phyloP scores from a whole-genome alignment of 2,888 invertebrate genomes.

The Torymus texanus region DNA sequence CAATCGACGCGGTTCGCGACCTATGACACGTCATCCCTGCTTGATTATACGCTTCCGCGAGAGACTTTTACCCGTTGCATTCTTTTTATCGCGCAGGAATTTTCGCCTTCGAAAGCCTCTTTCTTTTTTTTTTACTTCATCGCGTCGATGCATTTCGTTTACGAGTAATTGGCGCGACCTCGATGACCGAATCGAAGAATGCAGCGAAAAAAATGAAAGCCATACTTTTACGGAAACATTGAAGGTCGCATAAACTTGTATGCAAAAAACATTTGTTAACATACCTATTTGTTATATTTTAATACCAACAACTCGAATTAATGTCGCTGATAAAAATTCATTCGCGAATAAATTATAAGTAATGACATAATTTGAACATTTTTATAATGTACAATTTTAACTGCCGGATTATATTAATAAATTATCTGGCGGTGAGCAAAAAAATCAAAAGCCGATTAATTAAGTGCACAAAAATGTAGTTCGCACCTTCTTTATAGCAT shows the following conservation, averaged over 20 bases:
- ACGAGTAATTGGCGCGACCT: slow-evolving; percentile 24
- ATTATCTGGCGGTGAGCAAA: too few species aligned
- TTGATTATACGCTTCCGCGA: slow-evolving; percentile 37
- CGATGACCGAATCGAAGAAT: slow-evolving; percentile 10
- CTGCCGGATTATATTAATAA: too few species aligned
- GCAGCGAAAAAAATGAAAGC: background rate
- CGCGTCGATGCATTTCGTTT: slow-evolving; percentile 9
- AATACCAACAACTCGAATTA: too few species aligned
- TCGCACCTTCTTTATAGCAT: background rate
- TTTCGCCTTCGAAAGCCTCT: background rate
- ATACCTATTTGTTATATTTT: too few species aligned
- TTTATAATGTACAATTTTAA: background rate
- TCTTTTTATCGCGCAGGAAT: background rate
- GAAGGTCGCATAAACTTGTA: background rate
- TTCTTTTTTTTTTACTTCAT: slow-evolving; percentile 18
- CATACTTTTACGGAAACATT: slow-evolving; percentile 17
- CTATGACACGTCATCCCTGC: background rate
- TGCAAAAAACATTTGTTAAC: too few species aligned
- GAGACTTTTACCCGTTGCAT: background rate
- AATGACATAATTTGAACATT: background rate
- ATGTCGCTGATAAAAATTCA: background rate
- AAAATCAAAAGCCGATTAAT: too few species aligned
- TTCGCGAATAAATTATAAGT: background rate
- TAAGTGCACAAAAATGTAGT: background rate
- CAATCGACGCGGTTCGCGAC: slow-evolving; percentile 20